Evolutionary conservation across 2,797 vertebrate species (phyloP), one percentile per base, ranked within the genome.

Genomic region (Pipistrellus pipistrellus): DNA sequence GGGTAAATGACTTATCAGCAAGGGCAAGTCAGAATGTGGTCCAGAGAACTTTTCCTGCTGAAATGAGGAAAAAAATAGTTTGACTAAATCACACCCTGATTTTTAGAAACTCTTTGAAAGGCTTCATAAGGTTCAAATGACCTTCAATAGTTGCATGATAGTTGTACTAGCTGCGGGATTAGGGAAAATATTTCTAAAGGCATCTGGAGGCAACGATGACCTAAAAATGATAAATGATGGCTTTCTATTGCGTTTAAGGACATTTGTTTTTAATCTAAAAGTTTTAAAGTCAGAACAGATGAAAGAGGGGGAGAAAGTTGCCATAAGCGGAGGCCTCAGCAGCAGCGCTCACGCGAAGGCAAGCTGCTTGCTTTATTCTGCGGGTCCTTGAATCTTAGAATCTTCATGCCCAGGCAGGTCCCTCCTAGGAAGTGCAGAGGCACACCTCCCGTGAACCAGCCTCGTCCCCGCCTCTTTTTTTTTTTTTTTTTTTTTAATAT

Each of bases 21-120:
- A 77, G 4, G 10, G 4, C 68, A 1, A 86, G 71, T 86, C 59
- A 66, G 53, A 94, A 77, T 15, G 15, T 25, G 80, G 41, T 23
- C 5, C 8, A 73, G 72, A 95, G 15, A 90, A 46, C n/a, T 75
- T 57, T 88, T 46, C 57, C 38, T 82, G 38, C 46, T 23, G 15
- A 85, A 88, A 51, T 90, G 57, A 77, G 30, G 21, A 20, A n/a
- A 83, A 66, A 66, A 62, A 57, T 11, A 10, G 35, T 44, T 84
- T 84, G 75, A 57, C 57, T 81, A 84, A 85, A 32, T 18, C 17
- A 83, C 4, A 72, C 38, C 6, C 20, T 57, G 44, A 90, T 38
- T 46, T 96, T 90, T 72, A 46, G 72, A 78, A 96, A 88, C 4
- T 81, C 38, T 93, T 73, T 17, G 53, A 38, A 92, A 88, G 48